Evolutionary conservation across 2,888 invertebrate genomes (phyloP).

Genomic region (Callyntrura guangdongensis): DNA sequence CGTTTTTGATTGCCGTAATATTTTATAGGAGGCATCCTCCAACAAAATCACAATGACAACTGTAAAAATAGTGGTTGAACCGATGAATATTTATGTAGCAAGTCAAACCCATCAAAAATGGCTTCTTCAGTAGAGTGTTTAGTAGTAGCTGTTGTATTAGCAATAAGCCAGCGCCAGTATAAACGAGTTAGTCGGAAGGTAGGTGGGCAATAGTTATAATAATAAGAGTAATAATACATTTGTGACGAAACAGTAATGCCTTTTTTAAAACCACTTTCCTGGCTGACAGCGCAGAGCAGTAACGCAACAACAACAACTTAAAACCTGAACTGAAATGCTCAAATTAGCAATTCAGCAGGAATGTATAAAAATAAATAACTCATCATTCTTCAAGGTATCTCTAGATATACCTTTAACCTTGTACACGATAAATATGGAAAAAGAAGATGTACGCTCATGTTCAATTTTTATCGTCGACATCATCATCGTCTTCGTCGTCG

Average conservation of each 20-base stretch:
- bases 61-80: constrained; percentile 60
- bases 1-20: constrained; percentile 63
- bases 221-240: constrained; percentile 2
- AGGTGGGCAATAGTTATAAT: constrained; percentile 13
- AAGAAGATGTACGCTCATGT: not conserved
- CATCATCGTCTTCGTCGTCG: constrained; percentile 13
- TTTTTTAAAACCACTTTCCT: constrained; percentile 49
- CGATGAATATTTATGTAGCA: constrained; percentile 40
- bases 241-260: constrained; percentile 49
- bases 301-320: constrained; percentile 11
- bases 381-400: not conserved
- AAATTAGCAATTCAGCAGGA: constrained; percentile 50
- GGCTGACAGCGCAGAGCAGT: constrained; percentile 28
- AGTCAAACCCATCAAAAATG: constrained; percentile 21
- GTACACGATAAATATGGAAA: constrained; percentile 36
- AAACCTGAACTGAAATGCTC: constrained; percentile 38
- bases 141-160: not conserved
- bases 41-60: constrained; percentile 32
- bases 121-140: constrained; percentile 45
- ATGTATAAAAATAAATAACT: constrained; percentile 51
- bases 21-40: constrained; percentile 43
- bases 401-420: constrained; percentile 31
- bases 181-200: constrained; percentile 6
- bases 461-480: constrained; percentile 3
- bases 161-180: not conserved